Conservation (phyloP, 2,113 vertebrate species). For the Camelus dromedarius region DNA sequence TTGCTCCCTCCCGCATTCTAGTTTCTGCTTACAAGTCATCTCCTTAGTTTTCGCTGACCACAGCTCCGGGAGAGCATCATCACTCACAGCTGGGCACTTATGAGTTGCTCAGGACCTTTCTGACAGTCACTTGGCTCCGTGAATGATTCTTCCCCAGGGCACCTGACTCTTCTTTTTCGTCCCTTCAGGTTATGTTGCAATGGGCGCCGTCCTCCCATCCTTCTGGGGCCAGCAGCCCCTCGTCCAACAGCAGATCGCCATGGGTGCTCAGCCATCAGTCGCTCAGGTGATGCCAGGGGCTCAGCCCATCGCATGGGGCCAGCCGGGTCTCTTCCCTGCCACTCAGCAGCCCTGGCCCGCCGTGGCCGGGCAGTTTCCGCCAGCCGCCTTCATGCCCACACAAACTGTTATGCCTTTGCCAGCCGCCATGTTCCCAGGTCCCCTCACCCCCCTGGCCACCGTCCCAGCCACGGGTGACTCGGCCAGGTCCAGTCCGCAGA, state of each 20-base stretch:
- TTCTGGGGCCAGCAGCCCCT: conserved; percentile 99
- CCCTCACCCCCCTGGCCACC: conserved; percentile 91
- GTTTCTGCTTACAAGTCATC: not conserved
- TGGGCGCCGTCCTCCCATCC: conserved; percentile 97
- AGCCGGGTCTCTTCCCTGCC: conserved; percentile 96
- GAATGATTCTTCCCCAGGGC: not conserved
- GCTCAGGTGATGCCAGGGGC: conserved; percentile 97
- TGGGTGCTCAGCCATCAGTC: conserved; percentile 91
- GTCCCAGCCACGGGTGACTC: conserved; percentile 91
- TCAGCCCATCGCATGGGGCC: conserved; percentile 98
- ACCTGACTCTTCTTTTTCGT: not conserved
- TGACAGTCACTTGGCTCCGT: not conserved
- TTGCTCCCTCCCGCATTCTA: not conserved
- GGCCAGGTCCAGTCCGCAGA: conserved; percentile 94
- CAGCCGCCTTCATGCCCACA: conserved; percentile 98
- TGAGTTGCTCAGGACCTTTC: accelerated
- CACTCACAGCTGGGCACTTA: not conserved
- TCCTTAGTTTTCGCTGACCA: not conserved
- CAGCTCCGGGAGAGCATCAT: not conserved
- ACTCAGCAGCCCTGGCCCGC: conserved; percentile 98
- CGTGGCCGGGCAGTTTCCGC: conserved; percentile 96
- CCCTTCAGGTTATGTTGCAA: conserved; percentile 96
- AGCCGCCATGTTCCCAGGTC: conserved; percentile 98
- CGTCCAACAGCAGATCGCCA: conserved; percentile 94
- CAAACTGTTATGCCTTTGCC: conserved; percentile 97